Base-by-base conservation (phyloP, 2,113 vertebrate genomes). In the Pelobates fuscus region DNA sequence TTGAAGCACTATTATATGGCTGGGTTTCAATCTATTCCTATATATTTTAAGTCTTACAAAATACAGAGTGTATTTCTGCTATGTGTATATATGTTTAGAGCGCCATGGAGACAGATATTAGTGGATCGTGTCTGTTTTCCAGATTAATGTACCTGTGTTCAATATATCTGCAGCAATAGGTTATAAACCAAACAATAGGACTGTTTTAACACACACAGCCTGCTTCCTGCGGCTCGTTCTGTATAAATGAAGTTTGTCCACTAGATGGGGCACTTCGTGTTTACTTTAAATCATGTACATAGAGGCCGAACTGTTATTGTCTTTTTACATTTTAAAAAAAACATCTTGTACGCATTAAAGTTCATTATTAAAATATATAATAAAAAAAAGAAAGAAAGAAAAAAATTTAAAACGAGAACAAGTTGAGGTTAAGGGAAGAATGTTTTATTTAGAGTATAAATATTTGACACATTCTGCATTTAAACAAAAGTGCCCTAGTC, bases 271-370 rank as follows among this genome's bases (percentile, higher is more conserved):
- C 79, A 85, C 81, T 84, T 85, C 25, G 82, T 82, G 78, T 82
- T 84, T 86, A 84, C 78, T 78, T 27, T 66, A 77, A 78, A 70
- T 79, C 83, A 79, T 87, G 78, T 86, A 86, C 74, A 86, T 84
- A 87, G 84, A 82, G 85, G 84, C 84, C 86, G 87, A 87, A 89
- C 86, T 89, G 86, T 87, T 87, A 88, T 84, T 83, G n/a, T 84
- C 44, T 7, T 67, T 49, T 49, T 3, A 17, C 15, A 12, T 37
- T 37, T 37, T 37, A 37, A 37, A 37, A 10, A 37, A 37, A n/a
- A 7, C 11, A 49, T 49, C 44, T 49, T 49, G 4, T 49, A 49
- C 10, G 12, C 15, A 17, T 49, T 37, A 3, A 15, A 12, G 17
- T 46, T 46, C 15, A 49, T 12, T 14, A 49, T 49, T 49, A 49